These are phyloP conservation scores for Zaprionus camerounensis DNA, from an alignment of 1,140 invertebrate species.

Conservation along the genomic window DNA sequence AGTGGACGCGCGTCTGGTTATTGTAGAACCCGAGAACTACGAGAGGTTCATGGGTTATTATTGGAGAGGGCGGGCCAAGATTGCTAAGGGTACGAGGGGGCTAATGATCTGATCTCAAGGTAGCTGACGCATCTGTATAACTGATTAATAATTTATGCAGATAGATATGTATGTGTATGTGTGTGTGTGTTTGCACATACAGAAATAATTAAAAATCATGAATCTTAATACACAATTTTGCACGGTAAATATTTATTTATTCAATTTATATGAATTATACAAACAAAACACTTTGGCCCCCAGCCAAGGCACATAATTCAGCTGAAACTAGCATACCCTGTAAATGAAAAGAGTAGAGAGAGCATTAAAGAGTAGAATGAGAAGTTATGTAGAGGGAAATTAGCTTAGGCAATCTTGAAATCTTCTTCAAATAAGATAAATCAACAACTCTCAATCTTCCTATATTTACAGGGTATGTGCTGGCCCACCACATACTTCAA, in stretches of 20 bases:
- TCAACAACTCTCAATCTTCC: background rate
- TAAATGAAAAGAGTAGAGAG: background rate
- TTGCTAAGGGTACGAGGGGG: constrained; percentile 1
- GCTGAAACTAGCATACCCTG: constrained; percentile 25
- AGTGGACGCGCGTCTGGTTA: constrained; percentile 32
- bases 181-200: background rate
- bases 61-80: background rate
- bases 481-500: background rate
- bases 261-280: constrained; percentile 42
- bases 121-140: constrained; percentile 18
- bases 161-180: background rate
- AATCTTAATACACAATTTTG: constrained; percentile 40
- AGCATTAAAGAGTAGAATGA: background rate
- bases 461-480: constrained; percentile 2
- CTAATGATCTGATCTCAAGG: constrained; percentile 56
- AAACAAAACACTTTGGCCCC: constrained; percentile 10
- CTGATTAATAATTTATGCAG: constrained; percentile 54
- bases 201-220: constrained; percentile 53
- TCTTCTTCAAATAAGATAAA: background rate
- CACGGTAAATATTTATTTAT: constrained; percentile 49
- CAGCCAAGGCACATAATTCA: constrained; percentile 15
- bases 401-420: background rate
- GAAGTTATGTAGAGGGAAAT: too few relatives aligned
- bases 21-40: background rate
- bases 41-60: constrained; percentile 6